Evolutionary conservation across 2,888 invertebrate species (phyloP), one percentile per base, ranked within the genome.

Genomic region (Gandaritis pyraliata): DNA sequence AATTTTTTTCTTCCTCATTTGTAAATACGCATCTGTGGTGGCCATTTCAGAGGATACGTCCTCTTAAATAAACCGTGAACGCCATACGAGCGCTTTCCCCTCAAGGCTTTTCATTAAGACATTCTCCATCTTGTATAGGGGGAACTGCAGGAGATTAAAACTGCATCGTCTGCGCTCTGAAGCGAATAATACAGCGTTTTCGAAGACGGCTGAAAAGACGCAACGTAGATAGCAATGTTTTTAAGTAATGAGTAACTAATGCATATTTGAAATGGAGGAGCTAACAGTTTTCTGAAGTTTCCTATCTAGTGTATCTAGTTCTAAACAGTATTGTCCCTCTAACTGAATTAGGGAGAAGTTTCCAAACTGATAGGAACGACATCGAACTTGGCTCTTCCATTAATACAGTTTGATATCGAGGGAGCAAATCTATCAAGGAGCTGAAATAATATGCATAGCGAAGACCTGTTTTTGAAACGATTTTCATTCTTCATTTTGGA

Each of bases 101-200:
- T 63, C 57, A 72, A 73, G 69, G 70, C 68, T 69, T 76, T 75
- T 78, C 74, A 82, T 83, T 78, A 82, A 78, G 73, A 73, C 70
- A 66, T 66, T 68, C 72, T 70, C 74, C 71, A 70, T 75, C 77
- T 75, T 68, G 72, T 71, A 75, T 77, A 78, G 72, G 75, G 63
- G 74, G 75, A 77, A n/a, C n/a, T n/a, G 75, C 76, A 71, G 69
- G 70, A 80, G 83, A 86, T 85, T 84, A 85, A 85, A 85, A 85
- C 49, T 49, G 53, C 62, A 43, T 55, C 52, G 57, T 54, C 55
- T 51, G 51, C 46, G 23, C 47, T 55, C 62, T 62, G 23, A 43
- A 15, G 51, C 36, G 46, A 13, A 43, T 30, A 23, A 23, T 16
- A 10, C n/a, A 45, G 29, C 49, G 8, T 54, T 53, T 58, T 30